phyloP scores from a whole-genome alignment of 2,113 vertebrate genomes.

The Tamias sibiricus region DNA sequence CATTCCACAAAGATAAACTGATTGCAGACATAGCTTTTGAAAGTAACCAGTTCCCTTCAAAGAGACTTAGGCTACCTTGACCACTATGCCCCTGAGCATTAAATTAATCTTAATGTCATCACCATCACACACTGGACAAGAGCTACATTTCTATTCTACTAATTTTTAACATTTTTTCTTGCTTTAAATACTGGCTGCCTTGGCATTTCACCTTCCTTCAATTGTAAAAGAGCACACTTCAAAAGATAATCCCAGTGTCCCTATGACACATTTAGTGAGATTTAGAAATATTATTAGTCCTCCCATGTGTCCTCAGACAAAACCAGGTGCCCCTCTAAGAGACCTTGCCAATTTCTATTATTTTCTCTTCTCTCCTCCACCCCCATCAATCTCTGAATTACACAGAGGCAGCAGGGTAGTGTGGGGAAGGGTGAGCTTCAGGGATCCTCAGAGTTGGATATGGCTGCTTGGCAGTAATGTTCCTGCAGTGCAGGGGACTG shows the following conservation, averaged over 20 bases:
- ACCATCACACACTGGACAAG: neutral
- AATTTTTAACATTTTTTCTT: constrained; percentile 31
- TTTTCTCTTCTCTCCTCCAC: neutral
- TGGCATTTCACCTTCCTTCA: constrained; percentile 43
- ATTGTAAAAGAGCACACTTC: neutral
- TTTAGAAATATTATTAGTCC: neutral
- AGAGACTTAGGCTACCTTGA: neutral
- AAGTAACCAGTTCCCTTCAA: neutral
- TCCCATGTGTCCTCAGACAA: constrained; percentile 5
- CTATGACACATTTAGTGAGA: neutral
- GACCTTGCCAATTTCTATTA: neutral
- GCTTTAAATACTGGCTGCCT: neutral
- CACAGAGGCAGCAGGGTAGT: neutral
- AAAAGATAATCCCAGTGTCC: neutral
- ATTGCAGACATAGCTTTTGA: neutral
- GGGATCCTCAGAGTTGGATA: neutral
- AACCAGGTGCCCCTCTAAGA: constrained; percentile 8
- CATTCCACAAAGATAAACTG: neutral
- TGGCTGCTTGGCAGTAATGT: neutral
- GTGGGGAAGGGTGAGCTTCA: neutral
- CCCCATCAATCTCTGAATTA: neutral
- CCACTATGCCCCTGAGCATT: neutral
- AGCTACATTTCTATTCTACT: neutral
- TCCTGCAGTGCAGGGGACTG: neutral
- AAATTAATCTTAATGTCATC: neutral